These are phyloP conservation scores for Caenorhabditis remanei DNA, from an alignment of 1,140 invertebrate genomes.

Conservation along the genomic window DNA sequence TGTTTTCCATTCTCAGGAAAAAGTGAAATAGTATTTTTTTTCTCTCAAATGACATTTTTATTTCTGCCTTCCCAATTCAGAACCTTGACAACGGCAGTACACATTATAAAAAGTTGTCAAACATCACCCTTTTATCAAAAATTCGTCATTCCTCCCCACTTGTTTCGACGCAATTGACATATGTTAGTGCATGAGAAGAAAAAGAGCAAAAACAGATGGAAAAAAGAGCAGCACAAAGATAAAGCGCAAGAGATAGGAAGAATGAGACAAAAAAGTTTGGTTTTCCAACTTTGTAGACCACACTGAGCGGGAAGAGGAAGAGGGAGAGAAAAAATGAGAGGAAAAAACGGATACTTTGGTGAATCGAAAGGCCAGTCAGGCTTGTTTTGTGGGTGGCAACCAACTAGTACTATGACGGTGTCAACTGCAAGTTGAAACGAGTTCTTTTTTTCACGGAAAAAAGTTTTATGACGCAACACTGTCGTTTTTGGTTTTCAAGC, in stretches of 20 bases:
- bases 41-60: background rate
- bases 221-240: slow-evolving; percentile 12
- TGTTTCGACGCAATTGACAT: background rate
- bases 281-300: slow-evolving; percentile 1
- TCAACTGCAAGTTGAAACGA: background rate
- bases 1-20: background rate
- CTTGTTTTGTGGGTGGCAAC: slow-evolving; percentile 37
- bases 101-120: slow-evolving; percentile 39
- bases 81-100: slow-evolving; percentile 46
- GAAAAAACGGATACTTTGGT: slow-evolving; percentile 47
- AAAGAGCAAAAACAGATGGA: background rate
- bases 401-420: slow-evolving; percentile 27
- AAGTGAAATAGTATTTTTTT: background rate
- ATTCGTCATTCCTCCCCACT: background rate
- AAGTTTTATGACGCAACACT: background rate
- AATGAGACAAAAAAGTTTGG: slow-evolving; percentile 15
- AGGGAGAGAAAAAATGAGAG: background rate
- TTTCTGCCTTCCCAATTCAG: background rate
- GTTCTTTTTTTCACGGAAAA: slow-evolving; percentile 29
- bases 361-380: slow-evolving; percentile 29
- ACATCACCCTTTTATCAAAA: background rate
- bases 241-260: slow-evolving; percentile 20
- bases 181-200: background rate
- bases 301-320: slow-evolving; percentile 20
- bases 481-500: background rate